Conservation (phyloP, 2,797 vertebrate genomes). For the Sebastes kiyomatsui region DNA sequence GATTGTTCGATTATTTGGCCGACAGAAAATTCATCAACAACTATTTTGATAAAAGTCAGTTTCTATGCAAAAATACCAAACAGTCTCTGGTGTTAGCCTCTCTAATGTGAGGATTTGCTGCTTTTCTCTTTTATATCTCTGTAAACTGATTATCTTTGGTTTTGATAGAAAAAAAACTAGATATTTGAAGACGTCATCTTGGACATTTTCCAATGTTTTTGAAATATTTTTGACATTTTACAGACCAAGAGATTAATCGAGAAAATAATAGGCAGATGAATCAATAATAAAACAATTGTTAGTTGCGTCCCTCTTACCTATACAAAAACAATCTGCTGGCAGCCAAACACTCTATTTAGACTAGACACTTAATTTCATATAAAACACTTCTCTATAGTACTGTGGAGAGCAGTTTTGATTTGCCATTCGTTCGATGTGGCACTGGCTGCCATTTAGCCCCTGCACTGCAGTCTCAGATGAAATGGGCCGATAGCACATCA, state of each 20-base stretch:
- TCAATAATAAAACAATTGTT: not conserved
- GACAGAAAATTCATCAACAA: not conserved
- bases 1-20: not conserved
- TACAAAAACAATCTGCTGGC: not conserved
- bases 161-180: not conserved
- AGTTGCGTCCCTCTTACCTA: not conserved
- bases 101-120: not conserved
- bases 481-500: slow-evolving; percentile 62
- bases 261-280: not conserved
- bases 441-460: slow-evolving; percentile 65
- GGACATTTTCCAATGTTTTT: not conserved
- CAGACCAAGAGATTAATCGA: not conserved
- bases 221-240: not conserved
- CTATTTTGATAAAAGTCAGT: not conserved
- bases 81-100: not conserved
- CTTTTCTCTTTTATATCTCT: not conserved
- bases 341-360: not conserved
- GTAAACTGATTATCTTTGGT: not conserved
- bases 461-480: slow-evolving; percentile 60
- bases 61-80: not conserved
- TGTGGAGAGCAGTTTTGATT: slow-evolving; percentile 53
- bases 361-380: slow-evolving; percentile 25
- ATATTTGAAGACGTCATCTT: not conserved
- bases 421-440: slow-evolving; percentile 30
- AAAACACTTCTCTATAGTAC: slow-evolving; percentile 16